Base-by-base conservation (phyloP, 2,888 invertebrate genomes). In the Eledone cirrhosa region DNA sequence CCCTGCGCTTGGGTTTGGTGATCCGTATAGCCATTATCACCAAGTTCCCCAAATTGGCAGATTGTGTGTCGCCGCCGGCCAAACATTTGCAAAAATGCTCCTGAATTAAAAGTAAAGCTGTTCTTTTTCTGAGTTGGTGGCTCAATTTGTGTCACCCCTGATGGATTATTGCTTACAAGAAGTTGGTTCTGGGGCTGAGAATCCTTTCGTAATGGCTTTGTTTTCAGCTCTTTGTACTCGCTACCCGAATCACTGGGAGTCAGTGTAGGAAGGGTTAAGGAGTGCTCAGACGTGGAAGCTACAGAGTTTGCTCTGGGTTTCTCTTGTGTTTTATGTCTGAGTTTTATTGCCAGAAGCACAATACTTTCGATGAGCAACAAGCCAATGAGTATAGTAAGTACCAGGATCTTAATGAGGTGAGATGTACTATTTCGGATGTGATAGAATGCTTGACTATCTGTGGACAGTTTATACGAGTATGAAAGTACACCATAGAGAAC, bases 41-140 rank as follows among this genome's bases (percentile, higher is more conserved):
- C 27, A 22, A 72, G 29, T 72, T 72, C 72, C 11, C 86, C 85
- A 77, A 88, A 87, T 81, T 88, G 87, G 48, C 87, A 87, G 72
- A 88, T 88, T 7, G 88, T 88, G 79, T 88, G 88, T 16, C 88
- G 84, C 11, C 88, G 78, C 1, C 88, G 80, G 33, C 87, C 87
- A 48, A 88, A 81, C 47, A 87, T 86, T 80, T 87, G 76, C 48
- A 76, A n/a, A 85, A 31, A 72, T 31, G 72, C 72, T 41, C n/a
- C 84, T 86, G 87, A 87, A 79, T 87, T 87, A 5, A 88, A 85
- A 5, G 86, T 86, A 48, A 88, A 84, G 79, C 82, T 81, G 76
- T 80, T 82, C 24, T 80, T 80, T 31, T 72, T 72, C 16, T 13
- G 41, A 3, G 8, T 3, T 0, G n/a, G n/a, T n/a, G 31, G 72